A percentile compares a stretch with the other conserved stretches of the same genome.
Evolutionary conservation across 2,113 vertebrate species (phyloP).

Genomic region (Plecturocebus donacophilus): DNA sequence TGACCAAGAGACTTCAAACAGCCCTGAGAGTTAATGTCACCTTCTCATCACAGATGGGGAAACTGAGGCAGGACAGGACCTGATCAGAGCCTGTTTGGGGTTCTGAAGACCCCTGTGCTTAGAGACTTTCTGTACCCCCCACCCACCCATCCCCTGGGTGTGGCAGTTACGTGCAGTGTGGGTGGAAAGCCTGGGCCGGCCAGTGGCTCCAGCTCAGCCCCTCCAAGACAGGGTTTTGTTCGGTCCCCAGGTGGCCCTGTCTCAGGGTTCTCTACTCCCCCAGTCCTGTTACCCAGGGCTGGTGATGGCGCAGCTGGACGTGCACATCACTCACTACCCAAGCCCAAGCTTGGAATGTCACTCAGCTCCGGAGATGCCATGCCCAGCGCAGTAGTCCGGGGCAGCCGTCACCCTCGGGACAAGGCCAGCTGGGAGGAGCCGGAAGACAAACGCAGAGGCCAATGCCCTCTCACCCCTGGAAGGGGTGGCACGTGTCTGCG

Average conservation of each 20-base stretch:
- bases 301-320: background rate
- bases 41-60: constrained; percentile 41
- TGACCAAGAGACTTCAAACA: background rate
- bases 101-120: constrained; percentile 56
- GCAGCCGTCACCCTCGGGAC: background rate
- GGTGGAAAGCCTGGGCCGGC: background rate
- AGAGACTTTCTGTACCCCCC: background rate
- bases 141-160: background rate
- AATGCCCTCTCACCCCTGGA: background rate
- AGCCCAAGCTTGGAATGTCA: background rate
- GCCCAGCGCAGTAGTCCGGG: background rate
- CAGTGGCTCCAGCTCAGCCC: background rate
- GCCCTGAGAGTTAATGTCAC: constrained; percentile 72
- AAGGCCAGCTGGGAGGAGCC: background rate
- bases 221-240: background rate
- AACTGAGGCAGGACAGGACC: constrained; percentile 45
- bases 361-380: background rate
- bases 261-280: background rate
- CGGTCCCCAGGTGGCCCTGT: background rate
- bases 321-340: background rate
- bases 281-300: background rate
- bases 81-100: constrained; percentile 12
- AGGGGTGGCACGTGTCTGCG: background rate
- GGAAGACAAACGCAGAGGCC: background rate
- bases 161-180: background rate